Conservation (phyloP, 2,113 vertebrate genomes). For the Stomatorhinus ivindoensis region DNA sequence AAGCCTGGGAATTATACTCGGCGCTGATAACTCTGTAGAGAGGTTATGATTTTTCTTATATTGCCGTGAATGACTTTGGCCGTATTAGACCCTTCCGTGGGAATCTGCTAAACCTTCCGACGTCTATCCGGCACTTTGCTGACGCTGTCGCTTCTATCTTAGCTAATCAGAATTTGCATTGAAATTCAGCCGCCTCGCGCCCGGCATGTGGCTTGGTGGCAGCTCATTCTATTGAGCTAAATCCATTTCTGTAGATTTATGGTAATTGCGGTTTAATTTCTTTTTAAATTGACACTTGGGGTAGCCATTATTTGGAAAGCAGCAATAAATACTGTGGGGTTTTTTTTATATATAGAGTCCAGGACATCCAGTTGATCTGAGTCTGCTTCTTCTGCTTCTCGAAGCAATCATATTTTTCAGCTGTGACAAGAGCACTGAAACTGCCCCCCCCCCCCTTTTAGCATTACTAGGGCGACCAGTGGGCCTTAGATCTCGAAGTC, state of each 20-base stretch:
- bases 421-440: neutral
- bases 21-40: neutral
- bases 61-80: neutral
- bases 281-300: slow-evolving; percentile 1
- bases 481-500: neutral
- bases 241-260: neutral
- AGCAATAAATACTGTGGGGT: neutral
- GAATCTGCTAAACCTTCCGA: neutral
- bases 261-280: neutral
- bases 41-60: neutral
- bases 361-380: neutral
- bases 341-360: neutral
- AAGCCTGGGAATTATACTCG: neutral
- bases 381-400: neutral
- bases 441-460: neutral
- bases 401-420: neutral
- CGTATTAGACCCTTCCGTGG: neutral
- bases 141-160: neutral
- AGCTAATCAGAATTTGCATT: neutral
- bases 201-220: neutral
- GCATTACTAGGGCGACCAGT: neutral
- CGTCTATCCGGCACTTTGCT: neutral
- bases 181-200: neutral
- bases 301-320: neutral
- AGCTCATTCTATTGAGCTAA: neutral